These are phyloP conservation scores for Upupa epops DNA, from an alignment of 2,113 vertebrate species.

Conservation along the genomic window DNA sequence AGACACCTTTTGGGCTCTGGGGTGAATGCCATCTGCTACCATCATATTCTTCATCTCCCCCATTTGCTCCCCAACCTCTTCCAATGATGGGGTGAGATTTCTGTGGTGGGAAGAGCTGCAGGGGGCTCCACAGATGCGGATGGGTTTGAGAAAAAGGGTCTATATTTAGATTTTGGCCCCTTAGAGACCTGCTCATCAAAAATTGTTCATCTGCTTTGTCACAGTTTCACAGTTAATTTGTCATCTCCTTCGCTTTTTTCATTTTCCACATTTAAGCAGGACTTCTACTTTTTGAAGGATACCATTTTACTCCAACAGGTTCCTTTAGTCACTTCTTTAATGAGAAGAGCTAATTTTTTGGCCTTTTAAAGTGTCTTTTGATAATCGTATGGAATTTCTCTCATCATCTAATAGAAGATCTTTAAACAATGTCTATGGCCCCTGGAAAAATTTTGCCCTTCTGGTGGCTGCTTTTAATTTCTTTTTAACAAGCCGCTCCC, in stretches of 20 bases:
- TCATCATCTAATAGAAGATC: constrained; percentile 34
- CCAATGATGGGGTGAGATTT: rapidly evolving
- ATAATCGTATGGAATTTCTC: constrained; percentile 39
- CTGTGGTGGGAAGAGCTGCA: neutral
- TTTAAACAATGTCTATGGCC: constrained; percentile 51
- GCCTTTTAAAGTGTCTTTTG: constrained; percentile 39
- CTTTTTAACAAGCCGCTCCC: constrained; percentile 28
- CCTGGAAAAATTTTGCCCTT: constrained; percentile 43
- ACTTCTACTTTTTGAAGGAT: constrained; percentile 3
- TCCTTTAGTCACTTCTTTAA: neutral
- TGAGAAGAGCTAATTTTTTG: constrained; percentile 46
- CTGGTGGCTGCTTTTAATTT: constrained; percentile 23
- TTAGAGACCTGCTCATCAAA: neutral
- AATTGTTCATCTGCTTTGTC: neutral
- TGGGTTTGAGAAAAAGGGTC: neutral
- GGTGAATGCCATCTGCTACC: neutral
- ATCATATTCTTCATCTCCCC: neutral
- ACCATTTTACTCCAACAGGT: neutral
- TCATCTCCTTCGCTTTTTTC: neutral
- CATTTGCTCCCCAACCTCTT: neutral
- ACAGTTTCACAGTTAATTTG: neutral
- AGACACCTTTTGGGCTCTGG: rapidly evolving
- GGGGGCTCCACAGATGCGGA: neutral
- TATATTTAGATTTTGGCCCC: neutral
- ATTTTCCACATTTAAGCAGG: neutral